phyloP scores from a whole-genome alignment of 2,113 vertebrate genomes.

The Alouatta palliata region DNA sequence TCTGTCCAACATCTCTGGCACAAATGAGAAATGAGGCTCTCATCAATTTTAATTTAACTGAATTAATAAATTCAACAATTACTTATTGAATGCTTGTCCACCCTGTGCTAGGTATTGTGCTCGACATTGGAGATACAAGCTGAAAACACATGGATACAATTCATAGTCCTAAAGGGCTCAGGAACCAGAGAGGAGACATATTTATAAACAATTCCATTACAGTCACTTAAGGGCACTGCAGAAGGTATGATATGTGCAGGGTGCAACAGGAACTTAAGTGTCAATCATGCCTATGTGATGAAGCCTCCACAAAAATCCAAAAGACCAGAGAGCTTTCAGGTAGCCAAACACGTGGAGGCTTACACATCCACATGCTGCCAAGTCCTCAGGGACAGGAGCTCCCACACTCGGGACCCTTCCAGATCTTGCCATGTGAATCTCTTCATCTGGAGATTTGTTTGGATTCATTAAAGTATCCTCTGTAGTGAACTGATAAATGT shows the following conservation, averaged over 20 bases:
- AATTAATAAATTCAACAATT: constrained; percentile 47
- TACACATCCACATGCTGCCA: no score
- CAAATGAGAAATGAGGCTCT: constrained; percentile 36
- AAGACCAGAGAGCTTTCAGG: no score
- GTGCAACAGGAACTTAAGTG: neutral
- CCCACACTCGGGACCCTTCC: no score
- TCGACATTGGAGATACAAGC: neutral
- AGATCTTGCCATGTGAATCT: no score
- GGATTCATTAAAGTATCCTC: no score
- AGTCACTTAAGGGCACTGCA: neutral
- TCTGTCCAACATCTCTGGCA: constrained; percentile 20
- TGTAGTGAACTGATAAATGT: neutral
- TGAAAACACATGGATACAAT: neutral
- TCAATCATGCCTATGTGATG: no score
- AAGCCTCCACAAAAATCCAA: no score
- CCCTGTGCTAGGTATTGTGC: neutral
- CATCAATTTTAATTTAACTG: constrained; percentile 63
- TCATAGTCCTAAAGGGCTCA: neutral
- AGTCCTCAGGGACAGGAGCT: no score
- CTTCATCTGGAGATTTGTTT: no score
- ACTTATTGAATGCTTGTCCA: constrained; percentile 13
- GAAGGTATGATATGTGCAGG: neutral
- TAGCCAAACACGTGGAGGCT: no score
- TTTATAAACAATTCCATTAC: neutral
- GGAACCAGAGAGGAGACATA: neutral